A percentile compares a stretch with the other conserved stretches of the same genome.
Evolutionary conservation across 53 echinoderm and acorn worm species (phyloP).

Genomic region (Crossaster papposus): DNA sequence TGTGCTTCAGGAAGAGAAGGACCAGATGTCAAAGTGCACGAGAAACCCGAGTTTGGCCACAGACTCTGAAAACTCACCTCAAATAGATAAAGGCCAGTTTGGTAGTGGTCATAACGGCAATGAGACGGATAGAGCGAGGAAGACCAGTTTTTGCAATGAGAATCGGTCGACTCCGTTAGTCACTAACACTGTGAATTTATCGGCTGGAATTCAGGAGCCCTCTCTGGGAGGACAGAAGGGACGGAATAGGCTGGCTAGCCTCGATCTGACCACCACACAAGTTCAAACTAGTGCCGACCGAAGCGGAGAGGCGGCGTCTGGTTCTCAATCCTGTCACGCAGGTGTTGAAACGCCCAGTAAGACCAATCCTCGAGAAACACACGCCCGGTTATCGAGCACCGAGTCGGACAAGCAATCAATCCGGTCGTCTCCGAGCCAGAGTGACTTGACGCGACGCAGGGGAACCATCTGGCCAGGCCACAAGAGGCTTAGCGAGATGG

Average conservation of each 20-base stretch:
- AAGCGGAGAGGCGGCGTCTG: not conserved
- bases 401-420: not conserved
- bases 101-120: not conserved
- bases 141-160: not conserved
- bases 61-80: not conserved
- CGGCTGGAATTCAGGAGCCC: not conserved
- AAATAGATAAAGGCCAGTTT: not conserved
- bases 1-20: not conserved
- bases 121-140: not conserved
- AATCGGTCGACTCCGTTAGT: not conserved
- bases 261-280: not conserved
- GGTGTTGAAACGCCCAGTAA: not conserved
- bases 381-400: not conserved
- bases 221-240: not conserved
- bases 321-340: not conserved
- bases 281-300: not conserved
- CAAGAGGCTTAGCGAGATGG: slow-evolving; percentile 13
- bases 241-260: too few relatives aligned
- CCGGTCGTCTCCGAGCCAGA: not conserved
- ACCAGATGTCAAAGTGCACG: not conserved
- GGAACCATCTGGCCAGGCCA: slow-evolving; percentile 9
- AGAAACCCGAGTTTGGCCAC: not conserved
- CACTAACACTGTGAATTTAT: slow-evolving; percentile 9
- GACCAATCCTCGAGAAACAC: not conserved
- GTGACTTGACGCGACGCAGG: not conserved